Evolutionary conservation across 2,113 vertebrate species (phyloP), one percentile per base, ranked within the genome.

Genomic region (Amphilophus citrinellus): DNA sequence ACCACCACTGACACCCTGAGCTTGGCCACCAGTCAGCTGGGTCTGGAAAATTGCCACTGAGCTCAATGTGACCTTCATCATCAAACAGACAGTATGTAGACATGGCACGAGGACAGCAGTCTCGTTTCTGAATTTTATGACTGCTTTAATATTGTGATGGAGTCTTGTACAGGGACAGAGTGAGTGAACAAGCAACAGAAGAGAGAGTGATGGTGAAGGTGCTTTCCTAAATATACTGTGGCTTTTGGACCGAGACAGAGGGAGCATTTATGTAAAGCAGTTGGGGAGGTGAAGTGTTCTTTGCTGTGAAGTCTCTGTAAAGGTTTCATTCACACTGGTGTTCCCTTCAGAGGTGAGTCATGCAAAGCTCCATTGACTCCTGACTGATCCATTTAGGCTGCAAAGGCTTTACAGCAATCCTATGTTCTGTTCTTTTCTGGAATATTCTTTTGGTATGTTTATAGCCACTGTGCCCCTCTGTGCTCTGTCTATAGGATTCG

Each of bases 21-120:
- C 68, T 63, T 79, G 80, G 79, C 84, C 65, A 60, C 84, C 61
- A 65, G 84, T 81, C 84, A 79, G 30, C 39, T 58, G 42, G 59
- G 35, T 79, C 82, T 94, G 88, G 80, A 91, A 39, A 58, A 80
- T 22, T 57, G 86, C 91, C 89, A 89, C 73, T 13, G 20, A 80
- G 81, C 86, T 88, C 86, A 93, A 89, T 91, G 90, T 93, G 82
- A 95, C 93, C 89, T 92, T 91, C 86, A 76, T 78, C 61, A 42
- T 76, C 83, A 86, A 61, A 85, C 86, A 83, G 89, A 86, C 86
- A 79, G 65, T 66, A 77, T 32, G 32, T 81, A 89, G 81, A 77
- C 65, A 42, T 20, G 42, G 50, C 77, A 60, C 18, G 39, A 73
- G 77, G 53, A 42, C 83, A 56, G 61, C 79, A 20, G 76, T 42